phyloP scores from a whole-genome alignment of 2,113 vertebrate genomes.

The Chroicocephalus ridibundus region DNA sequence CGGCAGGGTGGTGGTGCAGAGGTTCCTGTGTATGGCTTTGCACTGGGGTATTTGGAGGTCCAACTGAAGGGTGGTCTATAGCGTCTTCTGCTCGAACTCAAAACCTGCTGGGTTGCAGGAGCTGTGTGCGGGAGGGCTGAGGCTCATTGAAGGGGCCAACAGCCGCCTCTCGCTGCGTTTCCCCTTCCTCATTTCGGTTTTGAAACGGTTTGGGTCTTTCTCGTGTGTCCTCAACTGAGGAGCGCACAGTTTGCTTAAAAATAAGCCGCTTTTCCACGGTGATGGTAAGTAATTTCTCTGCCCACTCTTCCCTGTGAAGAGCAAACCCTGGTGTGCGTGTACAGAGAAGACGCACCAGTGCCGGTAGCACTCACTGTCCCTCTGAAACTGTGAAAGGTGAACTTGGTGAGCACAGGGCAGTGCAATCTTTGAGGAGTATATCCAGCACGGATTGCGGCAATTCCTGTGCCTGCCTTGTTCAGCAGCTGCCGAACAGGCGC shows the following conservation, averaged over 20 bases:
- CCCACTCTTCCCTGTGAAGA: neutral
- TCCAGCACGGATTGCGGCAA: neutral
- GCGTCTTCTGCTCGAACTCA: neutral
- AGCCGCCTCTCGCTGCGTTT: neutral
- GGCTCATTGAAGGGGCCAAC: neutral
- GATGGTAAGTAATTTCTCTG: neutral
- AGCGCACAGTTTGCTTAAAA: neutral
- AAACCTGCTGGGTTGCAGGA: neutral
- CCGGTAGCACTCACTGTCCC: neutral
- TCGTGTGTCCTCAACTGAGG: no score
- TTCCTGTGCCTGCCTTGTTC: neutral
- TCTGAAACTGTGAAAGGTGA: neutral
- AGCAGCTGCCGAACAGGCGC: accelerated
- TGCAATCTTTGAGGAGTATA: no score
- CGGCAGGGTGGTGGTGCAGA: neutral
- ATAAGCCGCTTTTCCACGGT: neutral
- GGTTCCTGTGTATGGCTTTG: neutral
- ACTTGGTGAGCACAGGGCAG: neutral
- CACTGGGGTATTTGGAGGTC: neutral
- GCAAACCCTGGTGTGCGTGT: neutral
- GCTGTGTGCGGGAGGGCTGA: neutral
- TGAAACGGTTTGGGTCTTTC: neutral
- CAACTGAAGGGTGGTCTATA: neutral
- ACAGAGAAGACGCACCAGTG: accelerated
- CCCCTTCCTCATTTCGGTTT: neutral